Base-by-base conservation (phyloP, 2,888 invertebrate genomes). In the Lochmaea capreae region DNA sequence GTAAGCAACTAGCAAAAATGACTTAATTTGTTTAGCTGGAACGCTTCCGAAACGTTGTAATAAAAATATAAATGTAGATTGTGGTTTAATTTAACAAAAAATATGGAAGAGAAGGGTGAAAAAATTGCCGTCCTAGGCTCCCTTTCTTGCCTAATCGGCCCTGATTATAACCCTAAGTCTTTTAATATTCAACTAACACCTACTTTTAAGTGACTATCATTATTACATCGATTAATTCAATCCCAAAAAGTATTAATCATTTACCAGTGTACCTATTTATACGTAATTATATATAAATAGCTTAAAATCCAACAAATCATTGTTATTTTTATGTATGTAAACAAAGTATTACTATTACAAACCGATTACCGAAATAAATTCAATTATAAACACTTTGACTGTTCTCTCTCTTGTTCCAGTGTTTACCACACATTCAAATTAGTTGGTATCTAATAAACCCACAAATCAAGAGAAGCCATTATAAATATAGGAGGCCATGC, bases 401-500 rank as follows among this genome's bases (percentile, higher is more conserved):
- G 8, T 59, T 33, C n/a, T 59, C 33, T 33, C 33, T 39, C 59
- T 16, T 18, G 33, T 39, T 39, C 61, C 49, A 39, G 11, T 46
- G 61, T 68, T 46, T 67, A 67, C 67, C 57, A 65, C 33, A 67
- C 68, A 73, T 75, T 72, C 61, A 72, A 75, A 75, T 75, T 75
- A 75, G 72, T 52, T 69, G 72, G 72, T 59, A 66, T 69, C 74
- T 69, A 72, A 74, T 75, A 74, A 72, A 74, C 74, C 66, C 77
- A 79, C 76, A 77, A 79, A 81, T 80, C 80, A 79, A 76, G 78
- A 80, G 84, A 81, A 83, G 85, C 86, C 86, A 86, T 86, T 84
- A 86, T 85, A 82, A 82, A 84, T 84, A 82, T 80, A 72, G 85
- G 86, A 85, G 85, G 86, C 86, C 87, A 86, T 86, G 83, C 84